Evolutionary conservation across 2,797 vertebrate genomes (phyloP).

Genomic region (Cuculus canorus): DNA sequence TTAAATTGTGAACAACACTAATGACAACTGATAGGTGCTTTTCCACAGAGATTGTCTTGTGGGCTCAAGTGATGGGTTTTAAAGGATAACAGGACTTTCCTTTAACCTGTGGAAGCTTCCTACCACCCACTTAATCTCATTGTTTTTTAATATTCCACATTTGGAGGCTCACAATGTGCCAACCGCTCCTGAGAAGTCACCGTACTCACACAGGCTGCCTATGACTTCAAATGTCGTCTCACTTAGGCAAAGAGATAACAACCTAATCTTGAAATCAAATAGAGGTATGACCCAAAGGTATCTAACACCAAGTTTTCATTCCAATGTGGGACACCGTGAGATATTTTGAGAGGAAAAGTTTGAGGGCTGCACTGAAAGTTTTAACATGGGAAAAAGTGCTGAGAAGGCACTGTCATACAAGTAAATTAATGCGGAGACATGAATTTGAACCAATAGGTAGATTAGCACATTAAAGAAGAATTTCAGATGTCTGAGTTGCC

Average conservation of each 20-base stretch:
- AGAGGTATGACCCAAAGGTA: not conserved
- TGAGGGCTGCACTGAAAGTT: not conserved
- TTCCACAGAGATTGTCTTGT: not conserved
- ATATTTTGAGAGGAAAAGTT: not conserved
- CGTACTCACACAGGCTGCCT: not conserved
- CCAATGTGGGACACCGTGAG: not conserved
- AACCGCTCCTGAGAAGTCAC: not conserved
- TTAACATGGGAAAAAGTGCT: not conserved
- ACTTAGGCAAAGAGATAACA: not conserved
- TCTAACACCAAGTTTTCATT: not conserved
- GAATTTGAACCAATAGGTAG: not conserved
- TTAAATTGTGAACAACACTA: slow-evolving; percentile 26
- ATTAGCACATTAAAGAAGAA: not conserved
- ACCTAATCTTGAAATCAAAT: not conserved
- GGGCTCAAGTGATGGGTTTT: not conserved
- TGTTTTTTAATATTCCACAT: not conserved
- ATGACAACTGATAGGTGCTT: slow-evolving; percentile 39
- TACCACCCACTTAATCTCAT: not conserved
- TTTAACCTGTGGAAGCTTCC: not conserved
- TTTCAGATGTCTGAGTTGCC: not conserved
- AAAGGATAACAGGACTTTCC: slow-evolving; percentile 1
- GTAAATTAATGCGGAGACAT: not conserved
- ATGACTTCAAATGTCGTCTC: not conserved
- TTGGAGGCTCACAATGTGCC: not conserved
- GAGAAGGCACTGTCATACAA: not conserved